A percentile compares a stretch with the other conserved stretches of the same genome.
These are phyloP conservation scores for Cephus nigrinus DNA, from an alignment of 2,888 invertebrate genomes.

Conservation along the genomic window DNA sequence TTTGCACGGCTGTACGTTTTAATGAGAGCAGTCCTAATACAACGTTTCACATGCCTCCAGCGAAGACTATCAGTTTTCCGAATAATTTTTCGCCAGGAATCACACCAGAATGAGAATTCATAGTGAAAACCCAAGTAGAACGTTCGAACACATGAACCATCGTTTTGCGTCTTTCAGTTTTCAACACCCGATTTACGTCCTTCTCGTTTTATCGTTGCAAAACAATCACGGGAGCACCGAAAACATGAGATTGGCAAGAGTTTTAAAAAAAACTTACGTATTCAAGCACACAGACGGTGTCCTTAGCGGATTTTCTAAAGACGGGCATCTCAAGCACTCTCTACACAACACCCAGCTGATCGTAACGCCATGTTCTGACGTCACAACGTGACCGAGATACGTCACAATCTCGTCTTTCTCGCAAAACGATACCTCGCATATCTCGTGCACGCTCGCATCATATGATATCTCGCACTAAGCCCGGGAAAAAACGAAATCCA, in stretches of 20 bases:
- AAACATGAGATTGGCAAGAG: neutral
- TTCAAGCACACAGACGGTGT: constrained; percentile 54
- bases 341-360: constrained; percentile 66
- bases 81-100: neutral
- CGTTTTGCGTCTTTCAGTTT: constrained; percentile 44
- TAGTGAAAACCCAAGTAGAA: constrained; percentile 32
- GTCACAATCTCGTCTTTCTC: neutral
- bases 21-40: constrained; percentile 23
- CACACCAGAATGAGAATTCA: neutral
- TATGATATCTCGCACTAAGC: neutral
- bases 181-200: constrained; percentile 13
- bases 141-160: constrained; percentile 45
- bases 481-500: neutral
- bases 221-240: neutral
- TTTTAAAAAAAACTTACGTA: constrained; percentile 55
- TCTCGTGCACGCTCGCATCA: neutral
- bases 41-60: neutral
- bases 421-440: constrained; percentile 1
- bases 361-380: constrained; percentile 64
- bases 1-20: neutral
- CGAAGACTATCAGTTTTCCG: neutral
- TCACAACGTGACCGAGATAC: constrained; percentile 45
- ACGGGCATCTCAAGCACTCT: constrained; percentile 63
- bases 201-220: constrained; percentile 2
- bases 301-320: constrained; percentile 55